Conservation (phyloP, 2,797 vertebrate genomes). For the Pipistrellus pygmaeus region DNA sequence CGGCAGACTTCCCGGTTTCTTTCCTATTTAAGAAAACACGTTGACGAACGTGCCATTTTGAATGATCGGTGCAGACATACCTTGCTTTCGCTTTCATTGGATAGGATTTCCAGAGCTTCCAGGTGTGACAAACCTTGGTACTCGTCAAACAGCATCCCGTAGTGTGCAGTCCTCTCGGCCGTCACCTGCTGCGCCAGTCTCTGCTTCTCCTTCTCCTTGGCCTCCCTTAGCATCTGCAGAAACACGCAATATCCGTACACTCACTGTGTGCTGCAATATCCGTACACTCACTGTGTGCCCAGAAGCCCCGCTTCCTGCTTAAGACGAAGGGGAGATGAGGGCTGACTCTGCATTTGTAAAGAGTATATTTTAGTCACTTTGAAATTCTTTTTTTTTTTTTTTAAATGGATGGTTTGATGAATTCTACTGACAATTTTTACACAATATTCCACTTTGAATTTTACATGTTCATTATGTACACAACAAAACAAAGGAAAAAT, state of each 20-base stretch:
- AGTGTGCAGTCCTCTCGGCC: constrained; percentile 94
- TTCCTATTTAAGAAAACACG: constrained; percentile 10
- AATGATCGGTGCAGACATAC: constrained; percentile 81
- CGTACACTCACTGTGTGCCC: not conserved
- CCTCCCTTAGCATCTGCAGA: constrained; percentile 95
- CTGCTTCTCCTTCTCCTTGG: constrained; percentile 97
- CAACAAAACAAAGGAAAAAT: constrained; percentile 1
- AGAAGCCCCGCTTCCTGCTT: not conserved
- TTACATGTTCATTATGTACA: not conserved
- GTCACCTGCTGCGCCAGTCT: constrained; percentile 92
- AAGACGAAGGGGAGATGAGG: not conserved
- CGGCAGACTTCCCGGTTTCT: not conserved
- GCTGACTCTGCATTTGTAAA: constrained; percentile 34
- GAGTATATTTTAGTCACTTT: constrained; percentile 31
- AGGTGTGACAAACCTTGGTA: constrained; percentile 98
- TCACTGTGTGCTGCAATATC: constrained; percentile 3
- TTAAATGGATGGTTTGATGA: constrained; percentile 1
- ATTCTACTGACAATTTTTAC: constrained; percentile 60
- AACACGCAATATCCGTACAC: constrained; percentile 55
- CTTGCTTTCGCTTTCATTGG: constrained; percentile 97
- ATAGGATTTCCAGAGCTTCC: constrained; percentile 98
- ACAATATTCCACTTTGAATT: constrained; percentile 34
- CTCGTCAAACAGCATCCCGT: constrained; percentile 97
- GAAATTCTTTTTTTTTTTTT: not conserved
- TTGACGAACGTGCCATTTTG: not conserved